Evolutionary conservation across 2,888 invertebrate genomes (phyloP), one percentile per base, ranked within the genome.

Genomic region (Macrosiphum euphorbiae): DNA sequence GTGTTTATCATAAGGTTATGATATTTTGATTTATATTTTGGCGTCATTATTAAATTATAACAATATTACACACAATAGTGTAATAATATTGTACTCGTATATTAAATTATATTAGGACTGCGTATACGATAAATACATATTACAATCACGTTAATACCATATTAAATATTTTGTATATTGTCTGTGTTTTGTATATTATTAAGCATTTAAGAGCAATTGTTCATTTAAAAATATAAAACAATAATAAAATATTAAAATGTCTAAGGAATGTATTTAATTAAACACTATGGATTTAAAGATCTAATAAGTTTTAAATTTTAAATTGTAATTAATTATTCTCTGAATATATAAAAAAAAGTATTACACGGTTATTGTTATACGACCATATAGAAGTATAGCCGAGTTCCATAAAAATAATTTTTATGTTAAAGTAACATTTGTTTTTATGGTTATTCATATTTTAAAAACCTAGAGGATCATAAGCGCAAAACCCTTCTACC

Each of bases 401-500:
- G 35, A 35, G 84, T 58, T n/a, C 3, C 16, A 55, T 91, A 91
- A 58, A 50, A 86, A 41, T 55, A 44, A 58, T n/a, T 35, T 44
- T n/a, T 41, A 85, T 47, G 86, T 86, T 86, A 47, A 47, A 86
- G 86, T 91, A 91, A 86, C 47, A 26, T 55, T 86, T 58, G n/a
- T 58, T 55, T 58, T 85, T 58, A 44, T 50, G 35, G 24, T 58
- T 61, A 47, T 87, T 87, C 61, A 61, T 35, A 87, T 26, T 61
- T n/a, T 87, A 50, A 44, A 88, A 41, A 44, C 35, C 35, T 78
- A 35, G 35, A 92, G 35, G 35, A 87, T 50, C 50, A 41, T 41
- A 41, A 67, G 11, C 67, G 11, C 67, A 67, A 88, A 88, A n/a
- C 92, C 92, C 47, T 88, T 88, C 52, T 28, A 92, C 92, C 41